These are phyloP conservation scores for Liposcelis brunnea DNA, from an alignment of 2,888 invertebrate genomes.

Conservation along the genomic window DNA sequence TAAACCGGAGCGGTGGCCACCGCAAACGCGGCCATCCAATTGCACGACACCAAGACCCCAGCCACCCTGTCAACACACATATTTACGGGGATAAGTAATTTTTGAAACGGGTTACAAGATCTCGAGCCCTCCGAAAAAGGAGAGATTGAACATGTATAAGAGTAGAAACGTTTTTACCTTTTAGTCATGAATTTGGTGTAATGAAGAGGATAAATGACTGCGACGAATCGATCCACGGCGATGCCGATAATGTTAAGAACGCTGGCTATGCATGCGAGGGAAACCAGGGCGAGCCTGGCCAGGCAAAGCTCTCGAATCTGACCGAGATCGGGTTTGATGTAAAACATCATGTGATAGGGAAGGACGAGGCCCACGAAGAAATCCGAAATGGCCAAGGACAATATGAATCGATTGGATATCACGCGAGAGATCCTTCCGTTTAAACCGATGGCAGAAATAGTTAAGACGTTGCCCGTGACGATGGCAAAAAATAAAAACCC, in stretches of 20 bases:
- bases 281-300: constrained; percentile 52
- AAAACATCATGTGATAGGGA: constrained; percentile 63
- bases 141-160: background rate
- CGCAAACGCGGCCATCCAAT: constrained; percentile 47
- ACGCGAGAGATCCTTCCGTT: constrained; percentile 49
- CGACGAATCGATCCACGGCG: constrained; percentile 60
- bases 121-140: background rate
- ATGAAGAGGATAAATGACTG: constrained; percentile 60
- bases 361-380: constrained; percentile 57
- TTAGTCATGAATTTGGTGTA: constrained; percentile 57
- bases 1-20: constrained; percentile 53
- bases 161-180: constrained; percentile 19
- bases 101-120: background rate
- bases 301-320: constrained; percentile 44
- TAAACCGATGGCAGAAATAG: constrained; percentile 52
- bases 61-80: constrained; percentile 29
- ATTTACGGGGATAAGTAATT: too few relatives aligned
- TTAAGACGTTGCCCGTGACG: constrained; percentile 54
- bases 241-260: constrained; percentile 63
- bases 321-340: constrained; percentile 42
- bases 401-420: constrained; percentile 59
- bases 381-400: constrained; percentile 63
- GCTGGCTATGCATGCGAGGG: constrained; percentile 60
- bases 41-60: constrained; percentile 40
- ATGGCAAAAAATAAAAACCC: constrained; percentile 45